A percentile compares a stretch with the other conserved stretches of the same genome.
Conservation (phyloP, 1,140 invertebrate genomes). For the Rhyzopertha dominica region DNA sequence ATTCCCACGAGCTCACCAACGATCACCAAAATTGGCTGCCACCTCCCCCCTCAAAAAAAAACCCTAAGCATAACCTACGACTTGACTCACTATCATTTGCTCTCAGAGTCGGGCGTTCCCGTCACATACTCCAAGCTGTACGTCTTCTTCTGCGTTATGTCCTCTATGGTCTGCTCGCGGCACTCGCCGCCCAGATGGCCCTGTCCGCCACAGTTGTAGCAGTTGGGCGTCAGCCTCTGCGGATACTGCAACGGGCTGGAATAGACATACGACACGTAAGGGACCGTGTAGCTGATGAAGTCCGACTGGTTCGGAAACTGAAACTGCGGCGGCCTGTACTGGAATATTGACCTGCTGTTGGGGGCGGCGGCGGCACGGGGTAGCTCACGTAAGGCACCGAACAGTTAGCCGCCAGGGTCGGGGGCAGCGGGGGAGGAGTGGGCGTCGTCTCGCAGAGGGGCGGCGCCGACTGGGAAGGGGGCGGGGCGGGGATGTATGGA, state of each 20-base stretch:
- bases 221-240: conserved; percentile 47
- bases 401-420: conserved; percentile 43
- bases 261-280: conserved; percentile 48
- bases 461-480: conserved; percentile 41
- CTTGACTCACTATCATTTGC: conserved; percentile 17
- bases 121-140: conserved; percentile 56
- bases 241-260: conserved; percentile 49
- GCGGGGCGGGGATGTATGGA: conserved; percentile 42
- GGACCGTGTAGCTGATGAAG: conserved; percentile 45
- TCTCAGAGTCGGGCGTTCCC: conserved; percentile 34
- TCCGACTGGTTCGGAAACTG: conserved; percentile 28
- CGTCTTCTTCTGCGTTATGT: conserved; percentile 65
- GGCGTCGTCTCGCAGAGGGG: conserved; percentile 50
- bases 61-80: too few relatives aligned
- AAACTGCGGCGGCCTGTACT: conserved; percentile 25
- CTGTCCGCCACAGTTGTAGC: conserved; percentile 71
- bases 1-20: too few relatives aligned
- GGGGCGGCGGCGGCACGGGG: conserved; percentile 45
- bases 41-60: too few relatives aligned
- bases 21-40: too few relatives aligned
- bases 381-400: conserved; percentile 44
- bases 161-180: conserved; percentile 81
- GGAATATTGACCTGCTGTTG: conserved; percentile 34
- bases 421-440: conserved; percentile 45
- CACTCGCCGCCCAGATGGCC: conserved; percentile 78